These are phyloP conservation scores for Typhlichthys subterraneus DNA, from an alignment of 2,797 vertebrate genomes.

Conservation along the genomic window DNA sequence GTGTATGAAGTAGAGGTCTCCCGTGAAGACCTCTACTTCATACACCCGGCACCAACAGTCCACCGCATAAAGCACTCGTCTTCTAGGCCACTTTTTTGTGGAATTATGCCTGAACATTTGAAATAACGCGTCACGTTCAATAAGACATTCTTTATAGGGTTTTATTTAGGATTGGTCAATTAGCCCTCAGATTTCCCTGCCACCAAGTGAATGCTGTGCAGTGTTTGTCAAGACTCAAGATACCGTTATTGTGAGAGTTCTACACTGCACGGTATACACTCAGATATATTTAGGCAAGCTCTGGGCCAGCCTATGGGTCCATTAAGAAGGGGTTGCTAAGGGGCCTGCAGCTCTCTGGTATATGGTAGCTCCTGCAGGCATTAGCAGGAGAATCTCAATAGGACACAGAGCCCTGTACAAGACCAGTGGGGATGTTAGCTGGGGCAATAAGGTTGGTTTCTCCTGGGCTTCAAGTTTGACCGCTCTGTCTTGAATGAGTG, in stretches of 20 bases:
- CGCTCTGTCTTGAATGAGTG: slow-evolving; percentile 23
- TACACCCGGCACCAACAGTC: too few species aligned
- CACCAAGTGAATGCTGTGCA: slow-evolving; percentile 25
- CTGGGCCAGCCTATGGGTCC: slow-evolving; percentile 35
- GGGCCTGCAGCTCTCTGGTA: slow-evolving; percentile 22
- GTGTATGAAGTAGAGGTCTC: too few species aligned
- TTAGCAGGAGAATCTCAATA: slow-evolving; percentile 20
- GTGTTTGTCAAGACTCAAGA: slow-evolving; percentile 27
- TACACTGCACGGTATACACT: slow-evolving; percentile 10
- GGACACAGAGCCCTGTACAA: slow-evolving; percentile 20
- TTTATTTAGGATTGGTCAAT: slow-evolving; percentile 24
- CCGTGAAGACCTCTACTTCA: too few species aligned
- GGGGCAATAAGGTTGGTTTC: slow-evolving; percentile 18
- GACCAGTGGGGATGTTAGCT: slow-evolving; percentile 15
- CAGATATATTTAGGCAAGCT: slow-evolving; percentile 56
- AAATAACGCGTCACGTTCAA: too few species aligned
- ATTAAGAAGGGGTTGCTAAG: slow-evolving; percentile 44
- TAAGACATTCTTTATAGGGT: too few species aligned
- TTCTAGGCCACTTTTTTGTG: too few species aligned
- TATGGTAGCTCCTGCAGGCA: slow-evolving; percentile 43
- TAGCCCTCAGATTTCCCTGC: slow-evolving; percentile 39
- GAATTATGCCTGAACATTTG: too few species aligned
- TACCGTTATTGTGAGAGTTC: slow-evolving; percentile 51
- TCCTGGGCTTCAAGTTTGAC: slow-evolving; percentile 30
- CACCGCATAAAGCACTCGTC: too few species aligned